phyloP scores from a whole-genome alignment of 2,888 invertebrate species.

The Coleophora flavipennella region DNA sequence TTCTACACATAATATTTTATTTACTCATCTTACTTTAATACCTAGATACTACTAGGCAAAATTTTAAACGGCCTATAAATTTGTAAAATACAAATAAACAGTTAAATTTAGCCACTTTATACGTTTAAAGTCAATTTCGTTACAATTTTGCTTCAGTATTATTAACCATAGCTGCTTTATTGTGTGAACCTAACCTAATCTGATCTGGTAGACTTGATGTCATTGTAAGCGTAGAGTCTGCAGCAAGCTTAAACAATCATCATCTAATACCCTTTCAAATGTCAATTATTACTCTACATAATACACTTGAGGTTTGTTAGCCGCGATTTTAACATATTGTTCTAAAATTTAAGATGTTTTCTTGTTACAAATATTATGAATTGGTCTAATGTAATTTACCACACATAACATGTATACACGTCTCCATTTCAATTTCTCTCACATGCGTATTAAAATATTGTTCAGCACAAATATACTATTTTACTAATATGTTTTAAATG shows the following conservation, averaged over 20 bases:
- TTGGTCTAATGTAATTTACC: constrained; percentile 14
- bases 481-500: constrained; percentile 15
- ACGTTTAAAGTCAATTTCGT: too few relatives aligned
- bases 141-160: constrained; percentile 9
- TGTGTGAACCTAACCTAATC: constrained; percentile 51
- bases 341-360: constrained; percentile 60
- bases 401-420: constrained; percentile 15
- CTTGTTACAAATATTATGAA: constrained; percentile 21
- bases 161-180: constrained; percentile 38
- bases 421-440: constrained; percentile 6
- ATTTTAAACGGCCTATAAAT: too few relatives aligned
- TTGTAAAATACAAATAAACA: too few relatives aligned
- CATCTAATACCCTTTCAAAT: constrained; percentile 50
- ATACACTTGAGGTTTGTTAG: constrained; percentile 35
- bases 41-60: too few relatives aligned
- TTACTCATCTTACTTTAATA: too few relatives aligned
- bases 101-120: too few relatives aligned
- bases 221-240: constrained; percentile 53
- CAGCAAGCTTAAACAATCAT: constrained; percentile 62
- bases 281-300: constrained; percentile 52
- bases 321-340: constrained; percentile 21
- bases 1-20: too few relatives aligned
- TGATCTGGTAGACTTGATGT: constrained; percentile 33
- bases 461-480: constrained; percentile 16
- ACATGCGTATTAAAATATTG: constrained; percentile 16